Conservation (phyloP, 2,888 invertebrate species). For the Ischnus inquisitorius region DNA sequence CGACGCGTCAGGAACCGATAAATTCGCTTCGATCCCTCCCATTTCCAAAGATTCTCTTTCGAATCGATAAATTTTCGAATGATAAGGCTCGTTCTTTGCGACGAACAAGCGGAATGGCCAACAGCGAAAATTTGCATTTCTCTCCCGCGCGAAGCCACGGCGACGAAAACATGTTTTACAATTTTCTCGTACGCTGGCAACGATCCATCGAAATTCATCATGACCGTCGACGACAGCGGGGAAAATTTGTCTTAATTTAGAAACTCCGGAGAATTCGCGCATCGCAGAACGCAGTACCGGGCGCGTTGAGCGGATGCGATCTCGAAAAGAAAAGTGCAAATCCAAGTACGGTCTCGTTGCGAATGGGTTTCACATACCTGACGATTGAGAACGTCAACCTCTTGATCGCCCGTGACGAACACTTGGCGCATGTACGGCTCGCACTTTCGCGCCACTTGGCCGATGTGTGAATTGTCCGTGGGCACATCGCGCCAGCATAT, state of each 20-base stretch:
- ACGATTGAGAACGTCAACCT: conserved; percentile 87
- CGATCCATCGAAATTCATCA: conserved; percentile 30
- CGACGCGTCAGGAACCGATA: neutral
- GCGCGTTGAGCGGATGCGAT: conserved; percentile 4
- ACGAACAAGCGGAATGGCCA: neutral
- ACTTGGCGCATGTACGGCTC: conserved; percentile 99
- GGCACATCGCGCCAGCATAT: conserved; percentile 98
- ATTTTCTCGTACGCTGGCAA: conserved; percentile 60
- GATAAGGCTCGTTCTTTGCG: neutral
- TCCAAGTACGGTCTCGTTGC: neutral
- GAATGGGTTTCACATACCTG: conserved; percentile 87
- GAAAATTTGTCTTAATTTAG: conserved; percentile 53
- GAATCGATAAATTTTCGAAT: conserved; percentile 23
- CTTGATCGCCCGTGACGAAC: conserved; percentile 90
- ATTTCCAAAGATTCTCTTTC: conserved; percentile 18
- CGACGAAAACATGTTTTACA: conserved; percentile 45
- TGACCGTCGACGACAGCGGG: conserved; percentile 41
- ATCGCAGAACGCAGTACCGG: conserved; percentile 33
- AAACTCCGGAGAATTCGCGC: conserved; percentile 45
- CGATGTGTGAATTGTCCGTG: conserved; percentile 94
- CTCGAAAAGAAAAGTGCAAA: conserved; percentile 3
- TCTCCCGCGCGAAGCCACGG: neutral
- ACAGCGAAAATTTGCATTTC: neutral
- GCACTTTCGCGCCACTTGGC: conserved; percentile 95
- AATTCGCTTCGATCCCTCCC: neutral